Base-by-base conservation (phyloP, 2,797 vertebrate genomes). In the Hephaestus fuliginosus region DNA sequence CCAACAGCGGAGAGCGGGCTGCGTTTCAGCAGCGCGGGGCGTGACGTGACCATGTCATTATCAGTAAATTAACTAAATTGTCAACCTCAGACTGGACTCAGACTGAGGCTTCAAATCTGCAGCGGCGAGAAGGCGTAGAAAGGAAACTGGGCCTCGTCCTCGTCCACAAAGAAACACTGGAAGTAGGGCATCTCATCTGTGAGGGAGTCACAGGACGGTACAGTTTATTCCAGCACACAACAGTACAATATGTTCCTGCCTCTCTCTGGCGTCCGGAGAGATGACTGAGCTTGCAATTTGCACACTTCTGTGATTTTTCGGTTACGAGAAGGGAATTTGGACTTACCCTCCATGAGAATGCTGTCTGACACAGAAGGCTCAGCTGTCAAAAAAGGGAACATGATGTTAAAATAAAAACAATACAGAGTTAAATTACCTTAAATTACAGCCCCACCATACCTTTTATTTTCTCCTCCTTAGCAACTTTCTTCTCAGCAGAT, bases 161-260 rank as follows among this genome's bases (percentile, higher is more conserved):
- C 97, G 48, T 99, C 96, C 95, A 99, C 94, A 85, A 98, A 99
- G 93, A 99, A 97, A 85, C 97, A 99, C 43, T 99, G 98, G 94
- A 99, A 98, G 94, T 97, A 99, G 71, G 97, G 97, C 84, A 98
- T 89, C 69, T 98, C 96, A 75, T 95, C 98, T 99, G 89, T 13
- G 71, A 78, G 41, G n/a, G 64, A 73, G 74, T 25, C 30, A 61
- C 12, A 49, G 43, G 9, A 70, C 12, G 58, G 6, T 4, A 41
- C 3, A 60, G 12, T 28, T 43, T 18, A 61, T 17, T 30, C 15
- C 53, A 36, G 53, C 9, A 58, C 30, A 64, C 9, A 1, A 64
- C 14, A 89, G 44, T 11, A 57, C 28, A 56, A 10, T 0, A 0
- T 44, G 63, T 60, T 53, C 53, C 51, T 79, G 3, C 30, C 22